phyloP scores from a whole-genome alignment of 2,797 vertebrate genomes.

The Rhinogobio ventralis region DNA sequence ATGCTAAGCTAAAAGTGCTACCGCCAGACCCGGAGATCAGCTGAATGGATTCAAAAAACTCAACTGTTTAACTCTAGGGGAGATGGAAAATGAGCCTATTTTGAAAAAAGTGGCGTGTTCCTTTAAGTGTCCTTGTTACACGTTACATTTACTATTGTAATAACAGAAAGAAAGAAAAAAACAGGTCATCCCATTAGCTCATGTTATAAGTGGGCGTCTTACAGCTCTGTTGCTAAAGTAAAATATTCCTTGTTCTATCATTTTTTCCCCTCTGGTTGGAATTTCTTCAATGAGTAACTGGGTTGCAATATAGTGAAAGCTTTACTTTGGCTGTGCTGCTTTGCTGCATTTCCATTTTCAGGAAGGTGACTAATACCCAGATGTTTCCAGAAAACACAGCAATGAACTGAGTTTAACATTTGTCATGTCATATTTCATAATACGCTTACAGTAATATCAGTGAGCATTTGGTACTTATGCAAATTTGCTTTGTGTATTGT shows the following conservation, averaged over 20 bases:
- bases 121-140: too few species aligned
- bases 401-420: constrained; percentile 7
- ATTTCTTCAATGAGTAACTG: constrained; percentile 3
- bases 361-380: constrained; percentile 15
- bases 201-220: background rate
- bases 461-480: background rate
- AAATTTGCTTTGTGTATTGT: background rate
- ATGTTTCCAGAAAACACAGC: constrained; percentile 12
- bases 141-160: background rate
- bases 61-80: too few species aligned
- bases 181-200: background rate
- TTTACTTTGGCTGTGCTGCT: constrained; percentile 10
- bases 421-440: background rate
- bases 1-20: too few species aligned
- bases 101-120: too few species aligned
- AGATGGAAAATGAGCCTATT: too few species aligned
- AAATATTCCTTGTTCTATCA: background rate
- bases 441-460: background rate
- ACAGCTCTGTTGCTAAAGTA: background rate
- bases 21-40: too few species aligned
- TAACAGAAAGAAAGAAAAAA: background rate
- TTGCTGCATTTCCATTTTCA: constrained; percentile 25
- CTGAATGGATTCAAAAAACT: too few species aligned
- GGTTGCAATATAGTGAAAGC: background rate
- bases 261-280: background rate